A percentile compares a stretch with the other conserved stretches of the same genome.
Evolutionary conservation across 2,797 vertebrate species (phyloP).

Genomic region (Tokudaia muenninki): DNA sequence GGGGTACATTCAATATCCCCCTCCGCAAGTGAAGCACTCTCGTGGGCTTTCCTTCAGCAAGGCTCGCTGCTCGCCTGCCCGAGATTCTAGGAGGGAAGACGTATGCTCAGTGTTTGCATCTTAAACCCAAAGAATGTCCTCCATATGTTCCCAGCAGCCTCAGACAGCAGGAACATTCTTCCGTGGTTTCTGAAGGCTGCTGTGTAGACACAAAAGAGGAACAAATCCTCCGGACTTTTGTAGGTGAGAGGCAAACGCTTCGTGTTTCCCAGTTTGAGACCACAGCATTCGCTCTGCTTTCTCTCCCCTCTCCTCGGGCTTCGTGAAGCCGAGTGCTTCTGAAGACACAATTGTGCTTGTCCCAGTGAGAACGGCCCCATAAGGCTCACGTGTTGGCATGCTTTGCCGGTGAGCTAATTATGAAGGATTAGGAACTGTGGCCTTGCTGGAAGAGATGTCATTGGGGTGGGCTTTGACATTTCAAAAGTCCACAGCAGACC

Average conservation of each 20-base stretch:
- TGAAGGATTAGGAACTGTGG: not conserved
- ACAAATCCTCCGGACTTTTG: conserved; percentile 56
- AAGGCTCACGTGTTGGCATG: not conserved
- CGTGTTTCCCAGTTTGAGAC: not conserved
- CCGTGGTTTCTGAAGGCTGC: conserved; percentile 66
- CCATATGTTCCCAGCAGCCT: conserved; percentile 68
- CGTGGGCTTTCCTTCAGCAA: not conserved
- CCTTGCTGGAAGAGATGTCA: not conserved
- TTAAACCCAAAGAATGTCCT: conserved; percentile 55
- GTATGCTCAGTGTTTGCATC: conserved; percentile 60
- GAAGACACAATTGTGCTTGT: not conserved
- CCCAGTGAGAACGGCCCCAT: not conserved
- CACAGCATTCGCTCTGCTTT: conserved; percentile 36
- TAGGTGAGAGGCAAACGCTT: conserved; percentile 59
- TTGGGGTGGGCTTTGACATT: not conserved
- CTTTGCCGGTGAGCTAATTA: not conserved
- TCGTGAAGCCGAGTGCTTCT: not conserved
- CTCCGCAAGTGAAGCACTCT: not conserved
- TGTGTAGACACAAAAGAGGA: conserved; percentile 59
- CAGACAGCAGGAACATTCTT: conserved; percentile 28
- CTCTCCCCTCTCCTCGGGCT: not conserved
- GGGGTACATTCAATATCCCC: not conserved
- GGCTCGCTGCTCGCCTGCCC: not conserved
- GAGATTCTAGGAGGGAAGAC: not conserved
- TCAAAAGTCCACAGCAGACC: not conserved